Percentiles rank a stretch among this genome's conserved stretches.
Evolutionary conservation across 2,113 vertebrate genomes (phyloP).

Genomic region (Datnioides undecimradiatus): DNA sequence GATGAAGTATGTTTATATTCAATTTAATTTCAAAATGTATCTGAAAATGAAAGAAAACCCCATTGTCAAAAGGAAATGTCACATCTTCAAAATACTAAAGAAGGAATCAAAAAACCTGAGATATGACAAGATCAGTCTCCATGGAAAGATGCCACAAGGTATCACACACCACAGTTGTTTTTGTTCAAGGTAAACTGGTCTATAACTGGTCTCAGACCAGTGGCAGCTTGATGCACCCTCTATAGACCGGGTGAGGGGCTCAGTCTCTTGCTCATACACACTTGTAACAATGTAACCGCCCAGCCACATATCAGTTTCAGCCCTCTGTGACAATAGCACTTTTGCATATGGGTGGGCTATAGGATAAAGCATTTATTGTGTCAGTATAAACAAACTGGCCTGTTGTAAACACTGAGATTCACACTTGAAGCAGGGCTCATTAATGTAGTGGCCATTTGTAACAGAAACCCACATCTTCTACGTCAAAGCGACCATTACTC

Average conservation of each 20-base stretch:
- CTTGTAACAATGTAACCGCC: conserved; percentile 1
- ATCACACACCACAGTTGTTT: no score
- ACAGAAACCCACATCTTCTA: conserved; percentile 15
- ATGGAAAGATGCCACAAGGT: not conserved
- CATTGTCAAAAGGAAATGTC: no score
- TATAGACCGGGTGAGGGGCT: not conserved
- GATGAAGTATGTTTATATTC: no score
- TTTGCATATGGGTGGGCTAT: conserved; percentile 7
- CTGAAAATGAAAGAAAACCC: no score
- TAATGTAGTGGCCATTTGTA: conserved; percentile 6
- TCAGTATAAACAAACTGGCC: conserved; percentile 36
- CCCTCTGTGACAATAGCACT: not conserved
- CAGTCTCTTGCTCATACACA: not conserved
- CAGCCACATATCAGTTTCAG: not conserved
- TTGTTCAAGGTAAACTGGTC: no score
- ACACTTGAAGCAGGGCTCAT: conserved; percentile 24
- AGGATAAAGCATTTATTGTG: conserved; percentile 20
- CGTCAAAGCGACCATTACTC: conserved; percentile 3
- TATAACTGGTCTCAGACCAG: not conserved
- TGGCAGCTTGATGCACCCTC: not conserved
- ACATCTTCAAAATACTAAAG: not conserved
- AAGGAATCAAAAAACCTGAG: not conserved
- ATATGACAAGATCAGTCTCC: not conserved
- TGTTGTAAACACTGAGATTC: conserved; percentile 38
- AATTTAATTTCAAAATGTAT: no score